phyloP scores from a whole-genome alignment of 2,113 vertebrate species.

The Notothenia coriiceps region DNA sequence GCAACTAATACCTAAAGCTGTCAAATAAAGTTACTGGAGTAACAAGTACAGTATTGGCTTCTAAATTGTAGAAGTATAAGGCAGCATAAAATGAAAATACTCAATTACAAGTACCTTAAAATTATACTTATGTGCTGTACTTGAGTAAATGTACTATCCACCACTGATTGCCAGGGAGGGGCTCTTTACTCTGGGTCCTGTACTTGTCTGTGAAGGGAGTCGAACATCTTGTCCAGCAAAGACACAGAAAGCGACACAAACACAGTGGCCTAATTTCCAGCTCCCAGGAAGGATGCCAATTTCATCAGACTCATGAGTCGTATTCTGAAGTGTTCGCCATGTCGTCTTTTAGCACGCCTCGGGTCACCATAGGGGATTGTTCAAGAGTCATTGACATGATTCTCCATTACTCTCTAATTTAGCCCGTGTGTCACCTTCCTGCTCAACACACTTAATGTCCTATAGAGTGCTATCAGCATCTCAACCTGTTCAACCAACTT shows the following conservation, averaged over 20 bases:
- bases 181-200: constrained; percentile 47
- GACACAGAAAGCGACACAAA: constrained; percentile 30
- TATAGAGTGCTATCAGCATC: constrained; percentile 18
- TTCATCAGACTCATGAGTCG: constrained; percentile 42
- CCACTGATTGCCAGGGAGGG: not conserved
- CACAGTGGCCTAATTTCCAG: constrained; percentile 35
- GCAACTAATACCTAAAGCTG: too few relatives aligned
- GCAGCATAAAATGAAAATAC: too few relatives aligned
- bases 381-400: constrained; percentile 56
- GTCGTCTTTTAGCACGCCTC: constrained; percentile 24
- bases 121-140: too few relatives aligned
- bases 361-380: constrained; percentile 51
- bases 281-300: constrained; percentile 45
- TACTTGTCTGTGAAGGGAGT: constrained; percentile 21
- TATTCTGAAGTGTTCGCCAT: constrained; percentile 51
- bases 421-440: constrained; percentile 38
- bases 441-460: constrained; percentile 47
- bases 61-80: too few relatives aligned
- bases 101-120: too few relatives aligned
- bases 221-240: constrained; percentile 38
- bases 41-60: too few relatives aligned
- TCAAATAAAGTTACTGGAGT: too few relatives aligned
- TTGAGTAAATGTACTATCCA: too few relatives aligned
- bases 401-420: constrained; percentile 49
- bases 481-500: constrained; percentile 15